A percentile compares a stretch with the other conserved stretches of the same genome.
Evolutionary conservation across 2,797 vertebrate species (phyloP).

Genomic region (Oreochromis grahami): DNA sequence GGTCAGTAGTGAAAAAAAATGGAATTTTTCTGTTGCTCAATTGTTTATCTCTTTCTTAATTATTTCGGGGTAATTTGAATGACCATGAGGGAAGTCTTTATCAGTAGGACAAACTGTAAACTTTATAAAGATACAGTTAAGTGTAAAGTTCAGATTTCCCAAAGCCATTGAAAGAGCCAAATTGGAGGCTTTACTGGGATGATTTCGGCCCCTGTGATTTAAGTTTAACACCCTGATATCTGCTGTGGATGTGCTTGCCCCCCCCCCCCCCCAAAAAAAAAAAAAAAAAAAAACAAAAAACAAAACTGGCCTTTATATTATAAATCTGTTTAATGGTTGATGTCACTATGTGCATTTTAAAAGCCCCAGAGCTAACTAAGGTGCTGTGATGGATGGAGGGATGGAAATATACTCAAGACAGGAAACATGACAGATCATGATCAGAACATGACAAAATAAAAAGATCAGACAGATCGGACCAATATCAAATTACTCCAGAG

Average conservation of each 20-base stretch:
- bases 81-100: neutral
- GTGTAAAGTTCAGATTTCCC: neutral
- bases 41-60: neutral
- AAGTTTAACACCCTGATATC: neutral
- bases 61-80: neutral
- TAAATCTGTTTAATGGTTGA: neutral
- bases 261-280: neutral
- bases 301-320: neutral
- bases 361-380: neutral
- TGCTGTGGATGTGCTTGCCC: neutral
- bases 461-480: neutral
- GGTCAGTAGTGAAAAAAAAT: no score
- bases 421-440: neutral
- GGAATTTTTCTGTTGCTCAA: neutral
- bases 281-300: no score
- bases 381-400: neutral
- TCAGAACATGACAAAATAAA: neutral
- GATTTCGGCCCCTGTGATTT: neutral
- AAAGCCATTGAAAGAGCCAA: neutral
- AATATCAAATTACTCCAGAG: neutral
- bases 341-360: neutral
- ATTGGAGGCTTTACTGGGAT: neutral
- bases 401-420: neutral
- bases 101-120: neutral
- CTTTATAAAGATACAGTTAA: neutral